Conservation (phyloP, 2,888 invertebrate species). For the Epistrophella euchroma region DNA sequence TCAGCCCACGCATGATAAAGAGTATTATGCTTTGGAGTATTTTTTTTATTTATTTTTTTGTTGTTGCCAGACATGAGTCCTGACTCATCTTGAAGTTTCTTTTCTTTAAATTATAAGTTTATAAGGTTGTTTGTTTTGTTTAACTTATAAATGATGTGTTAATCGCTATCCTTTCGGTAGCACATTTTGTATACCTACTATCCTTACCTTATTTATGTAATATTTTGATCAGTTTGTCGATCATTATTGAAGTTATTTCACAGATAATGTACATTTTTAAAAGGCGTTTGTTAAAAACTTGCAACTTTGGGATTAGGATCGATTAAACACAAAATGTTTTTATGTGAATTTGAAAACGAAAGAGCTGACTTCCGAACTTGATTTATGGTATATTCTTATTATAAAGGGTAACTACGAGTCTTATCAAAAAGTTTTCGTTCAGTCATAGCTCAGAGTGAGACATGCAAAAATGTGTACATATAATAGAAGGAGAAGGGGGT, state of each 20-base stretch:
- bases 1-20: conserved; percentile 53
- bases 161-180: neutral
- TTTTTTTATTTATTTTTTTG: conserved; percentile 5
- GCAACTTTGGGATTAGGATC: neutral
- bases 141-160: neutral
- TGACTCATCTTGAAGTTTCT: conserved; percentile 34
- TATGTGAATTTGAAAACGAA: neutral
- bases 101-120: conserved; percentile 2
- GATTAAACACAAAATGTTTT: neutral
- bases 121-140: conserved; percentile 31
- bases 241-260: neutral
- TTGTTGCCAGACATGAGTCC: conserved; percentile 34
- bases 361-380: neutral
- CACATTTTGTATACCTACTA: neutral
- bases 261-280: neutral
- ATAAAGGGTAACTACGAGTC: neutral
- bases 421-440: neutral
- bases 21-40: conserved; percentile 5
- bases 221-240: neutral
- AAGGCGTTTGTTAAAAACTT: neutral
- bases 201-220: neutral
- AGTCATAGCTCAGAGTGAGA: neutral
- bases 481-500: too few species aligned
- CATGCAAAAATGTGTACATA: too few species aligned
- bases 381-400: neutral